A percentile compares a stretch with the other conserved stretches of the same genome.
phyloP scores from a whole-genome alignment of 2,113 vertebrate genomes.

The Calyptommatus sinebrachiatus region DNA sequence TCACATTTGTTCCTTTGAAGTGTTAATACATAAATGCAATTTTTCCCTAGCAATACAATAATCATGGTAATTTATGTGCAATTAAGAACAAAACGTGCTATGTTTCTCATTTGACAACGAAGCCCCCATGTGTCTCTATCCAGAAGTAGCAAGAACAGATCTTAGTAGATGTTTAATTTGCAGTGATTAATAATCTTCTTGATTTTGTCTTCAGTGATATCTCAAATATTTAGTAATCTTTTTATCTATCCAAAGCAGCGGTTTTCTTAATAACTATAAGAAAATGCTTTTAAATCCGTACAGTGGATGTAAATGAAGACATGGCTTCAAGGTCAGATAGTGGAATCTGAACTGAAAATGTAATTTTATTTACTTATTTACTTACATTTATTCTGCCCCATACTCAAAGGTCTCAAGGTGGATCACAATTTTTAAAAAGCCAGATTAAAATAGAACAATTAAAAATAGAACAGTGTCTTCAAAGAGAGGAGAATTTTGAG shows the following conservation, averaged over 20 bases:
- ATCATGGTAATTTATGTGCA: slow-evolving; percentile 62
- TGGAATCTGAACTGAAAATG: slow-evolving; percentile 17
- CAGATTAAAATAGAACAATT: too few species aligned
- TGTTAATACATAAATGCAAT: slow-evolving; percentile 59
- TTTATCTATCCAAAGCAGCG: slow-evolving; percentile 22
- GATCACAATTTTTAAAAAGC: too few species aligned
- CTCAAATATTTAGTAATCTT: slow-evolving; percentile 45
- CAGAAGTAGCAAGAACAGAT: slow-evolving; percentile 42
- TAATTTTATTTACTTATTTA: too few species aligned
- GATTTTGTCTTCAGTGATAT: slow-evolving; percentile 32
- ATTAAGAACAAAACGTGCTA: slow-evolving; percentile 57
- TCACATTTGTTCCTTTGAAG: slow-evolving; percentile 50
- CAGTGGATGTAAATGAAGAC: not conserved
- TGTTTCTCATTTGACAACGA: slow-evolving; percentile 51
- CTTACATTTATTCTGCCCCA: too few species aligned
- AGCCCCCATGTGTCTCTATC: slow-evolving; percentile 45
- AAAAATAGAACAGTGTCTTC: too few species aligned
- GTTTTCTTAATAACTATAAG: slow-evolving; percentile 15
- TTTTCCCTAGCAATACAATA: slow-evolving; percentile 50
- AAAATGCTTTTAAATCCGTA: not conserved
- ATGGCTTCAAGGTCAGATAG: slow-evolving; percentile 18
- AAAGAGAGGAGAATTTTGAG: too few species aligned
- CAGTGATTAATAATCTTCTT: slow-evolving; percentile 37
- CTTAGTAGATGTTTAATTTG: slow-evolving; percentile 16
- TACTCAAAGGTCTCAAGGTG: too few species aligned